Evolutionary conservation across 2,113 vertebrate species (phyloP).

Genomic region (Corvus moneduloides): DNA sequence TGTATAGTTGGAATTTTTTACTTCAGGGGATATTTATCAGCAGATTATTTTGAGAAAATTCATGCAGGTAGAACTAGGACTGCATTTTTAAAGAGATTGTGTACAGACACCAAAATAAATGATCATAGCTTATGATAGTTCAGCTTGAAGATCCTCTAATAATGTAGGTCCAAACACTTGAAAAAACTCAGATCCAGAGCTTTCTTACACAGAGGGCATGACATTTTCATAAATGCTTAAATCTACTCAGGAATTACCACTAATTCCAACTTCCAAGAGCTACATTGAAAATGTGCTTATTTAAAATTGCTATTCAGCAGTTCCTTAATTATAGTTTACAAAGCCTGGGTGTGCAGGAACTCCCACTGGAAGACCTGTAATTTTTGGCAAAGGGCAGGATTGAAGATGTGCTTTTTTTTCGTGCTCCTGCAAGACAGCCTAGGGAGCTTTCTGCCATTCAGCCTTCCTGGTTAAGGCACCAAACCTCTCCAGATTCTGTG

Average conservation of each 20-base stretch:
- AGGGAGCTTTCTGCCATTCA: neutral
- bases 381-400: neutral
- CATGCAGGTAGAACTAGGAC: neutral
- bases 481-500: neutral
- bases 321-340: neutral
- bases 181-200: neutral
- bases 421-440: rapidly evolving
- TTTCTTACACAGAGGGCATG: rapidly evolving
- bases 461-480: neutral
- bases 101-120: neutral
- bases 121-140: neutral
- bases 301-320: neutral
- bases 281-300: neutral
- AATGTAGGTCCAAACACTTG: neutral
- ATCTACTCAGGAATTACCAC: neutral
- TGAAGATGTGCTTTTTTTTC: neutral
- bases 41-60: neutral
- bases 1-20: neutral
- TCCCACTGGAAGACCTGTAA: neutral
- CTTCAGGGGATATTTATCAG: neutral
- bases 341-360: neutral
- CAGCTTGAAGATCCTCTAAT: neutral
- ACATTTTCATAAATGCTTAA: neutral
- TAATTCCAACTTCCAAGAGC: neutral
- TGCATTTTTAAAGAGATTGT: neutral